Evolutionary conservation across 2,797 vertebrate genomes (phyloP), one percentile per base, ranked within the genome.

Genomic region (Sphenopsis melanotis): DNA sequence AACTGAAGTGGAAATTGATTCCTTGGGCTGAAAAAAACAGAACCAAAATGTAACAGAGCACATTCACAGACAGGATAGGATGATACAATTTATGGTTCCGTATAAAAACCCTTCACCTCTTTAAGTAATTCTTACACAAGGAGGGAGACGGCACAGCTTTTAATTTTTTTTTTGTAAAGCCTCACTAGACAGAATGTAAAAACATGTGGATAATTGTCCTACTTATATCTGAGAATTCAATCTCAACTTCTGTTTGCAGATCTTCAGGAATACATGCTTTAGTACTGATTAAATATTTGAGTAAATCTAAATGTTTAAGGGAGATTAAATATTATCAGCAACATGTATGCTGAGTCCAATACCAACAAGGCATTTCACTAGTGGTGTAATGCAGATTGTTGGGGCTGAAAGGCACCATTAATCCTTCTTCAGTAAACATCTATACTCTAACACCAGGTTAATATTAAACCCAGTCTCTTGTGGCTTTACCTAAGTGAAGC

Each of bases 1-100:
- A 76, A 69, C 87, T 97, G 78, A 94, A 91, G 86, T 87, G 63
- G 56, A 95, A 92, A 87, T 21, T 76, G 90, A 86, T 89, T 64
- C 70, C 49, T 29, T 30, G 42, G 66, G 88, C 55, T 96, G 84
- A 78, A 94, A 89, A 60, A 92, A 89, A 57, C 37, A 94, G 87
- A 95, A 93, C 29, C 85, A 94, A 86, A 90, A 90, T 63, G 80
- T 81, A 91, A 96, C 22, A 87, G 29, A 87, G 89, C 39, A 74
- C 47, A 32, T 50, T 42, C 59, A 39, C 3, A 66, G 69, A 74
- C 22, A 87, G 74, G 30, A 20, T 1, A 61, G 61, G 49, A 56
- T 42, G 57, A 91, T 23, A 61, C 14, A 71, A 49, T 26, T 44
- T 26, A 81, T 19, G 42, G 32, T 14, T 85, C 39, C 47, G 55